phyloP scores from a whole-genome alignment of 2,113 vertebrate genomes.

The Pelvicachromis taeniatus region DNA sequence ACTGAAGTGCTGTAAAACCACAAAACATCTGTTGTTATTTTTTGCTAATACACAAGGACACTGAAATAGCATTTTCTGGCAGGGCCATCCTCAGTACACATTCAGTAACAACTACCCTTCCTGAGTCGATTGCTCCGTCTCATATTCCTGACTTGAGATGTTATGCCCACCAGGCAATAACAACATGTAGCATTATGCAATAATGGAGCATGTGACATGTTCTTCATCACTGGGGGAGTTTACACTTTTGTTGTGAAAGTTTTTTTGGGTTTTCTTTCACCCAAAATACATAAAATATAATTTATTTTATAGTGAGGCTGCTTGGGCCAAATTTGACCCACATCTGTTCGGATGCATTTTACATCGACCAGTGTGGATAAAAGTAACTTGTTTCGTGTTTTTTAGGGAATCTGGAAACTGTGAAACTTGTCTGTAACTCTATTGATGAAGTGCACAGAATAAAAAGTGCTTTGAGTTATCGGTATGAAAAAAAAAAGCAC shows the following conservation, averaged over 20 bases:
- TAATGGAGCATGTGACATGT: not conserved
- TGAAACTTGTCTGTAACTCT: not conserved
- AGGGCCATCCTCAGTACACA: not conserved
- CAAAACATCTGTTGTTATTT: not conserved
- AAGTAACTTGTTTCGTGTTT: not conserved
- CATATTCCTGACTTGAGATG: accelerated
- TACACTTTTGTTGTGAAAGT: not conserved
- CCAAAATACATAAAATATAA: not conserved
- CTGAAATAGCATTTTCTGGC: not conserved
- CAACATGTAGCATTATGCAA: not conserved
- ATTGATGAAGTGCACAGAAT: not conserved
- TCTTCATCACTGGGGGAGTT: not conserved
- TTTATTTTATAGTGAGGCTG: not conserved
- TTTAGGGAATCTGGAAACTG: not conserved
- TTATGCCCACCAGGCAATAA: not conserved
- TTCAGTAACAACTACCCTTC: not conserved
- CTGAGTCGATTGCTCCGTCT: not conserved
- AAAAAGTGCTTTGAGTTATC: not conserved
- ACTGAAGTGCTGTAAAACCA: not conserved
- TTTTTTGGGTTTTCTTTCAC: not conserved
- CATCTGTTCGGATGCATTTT: not conserved
- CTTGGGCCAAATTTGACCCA: not conserved
- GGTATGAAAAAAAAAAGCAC: not conserved
- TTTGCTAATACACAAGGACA: not conserved
- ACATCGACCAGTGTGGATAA: not conserved